A percentile compares a stretch with the other conserved stretches of the same genome.
phyloP scores from a whole-genome alignment of 1,140 invertebrate species.

The Brachionus plicatilis region DNA sequence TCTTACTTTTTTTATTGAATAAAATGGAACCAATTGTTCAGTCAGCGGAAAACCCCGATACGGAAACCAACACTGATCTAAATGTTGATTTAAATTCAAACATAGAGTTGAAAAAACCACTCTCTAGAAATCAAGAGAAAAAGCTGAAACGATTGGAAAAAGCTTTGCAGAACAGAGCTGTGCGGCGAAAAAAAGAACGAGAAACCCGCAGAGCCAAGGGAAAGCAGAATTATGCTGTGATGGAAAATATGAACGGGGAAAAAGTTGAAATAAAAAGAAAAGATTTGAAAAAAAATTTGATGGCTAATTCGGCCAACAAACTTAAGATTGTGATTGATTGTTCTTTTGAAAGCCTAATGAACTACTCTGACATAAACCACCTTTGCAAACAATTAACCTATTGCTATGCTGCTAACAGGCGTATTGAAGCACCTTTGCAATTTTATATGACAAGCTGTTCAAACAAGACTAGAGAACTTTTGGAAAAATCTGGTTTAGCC shows the following conservation, averaged over 20 bases:
- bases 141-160: constrained; percentile 23
- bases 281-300: constrained; percentile 22
- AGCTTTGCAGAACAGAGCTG: background rate
- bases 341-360: constrained; percentile 37
- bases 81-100: background rate
- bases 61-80: background rate
- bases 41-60: background rate
- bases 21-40: background rate
- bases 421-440: constrained; percentile 70
- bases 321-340: constrained; percentile 23
- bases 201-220: background rate
- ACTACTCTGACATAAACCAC: constrained; percentile 33
- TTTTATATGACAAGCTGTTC: constrained; percentile 77
- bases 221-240: constrained; percentile 2
- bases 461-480: constrained; percentile 68
- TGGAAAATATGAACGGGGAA: constrained; percentile 22
- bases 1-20: background rate
- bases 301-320: constrained; percentile 26
- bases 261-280: constrained; percentile 37
- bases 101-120: background rate
- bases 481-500: constrained; percentile 64
- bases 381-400: constrained; percentile 69
- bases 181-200: constrained; percentile 13
- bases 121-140: constrained; percentile 39
- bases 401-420: constrained; percentile 85